Evolutionary conservation across 2,797 vertebrate species (phyloP).

Genomic region (Siniperca undulata): DNA sequence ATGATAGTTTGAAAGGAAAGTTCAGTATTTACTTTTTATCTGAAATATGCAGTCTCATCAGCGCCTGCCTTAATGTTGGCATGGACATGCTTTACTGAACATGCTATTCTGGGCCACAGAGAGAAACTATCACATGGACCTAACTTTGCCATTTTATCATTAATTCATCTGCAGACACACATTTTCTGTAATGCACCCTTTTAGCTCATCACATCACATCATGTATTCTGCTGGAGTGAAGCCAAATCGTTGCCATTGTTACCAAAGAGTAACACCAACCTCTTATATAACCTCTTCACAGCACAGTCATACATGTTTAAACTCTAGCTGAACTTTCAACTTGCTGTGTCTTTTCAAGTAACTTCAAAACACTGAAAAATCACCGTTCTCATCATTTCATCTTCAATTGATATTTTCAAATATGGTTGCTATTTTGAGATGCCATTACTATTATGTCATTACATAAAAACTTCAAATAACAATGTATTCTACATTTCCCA

Average conservation of each 20-base stretch:
- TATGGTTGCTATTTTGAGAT: neutral
- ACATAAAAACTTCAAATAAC: neutral
- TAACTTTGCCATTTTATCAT: constrained; percentile 41
- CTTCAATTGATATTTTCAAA: neutral
- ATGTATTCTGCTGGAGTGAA: constrained; percentile 37
- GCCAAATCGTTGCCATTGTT: constrained; percentile 40
- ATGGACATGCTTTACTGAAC: neutral
- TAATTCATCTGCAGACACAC: constrained; percentile 41
- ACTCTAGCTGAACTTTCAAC: constrained; percentile 25
- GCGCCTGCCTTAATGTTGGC: neutral
- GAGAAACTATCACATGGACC: constrained; percentile 24
- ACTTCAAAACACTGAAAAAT: constrained; percentile 1
- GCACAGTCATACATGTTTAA: constrained; percentile 31
- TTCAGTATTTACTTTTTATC: neutral
- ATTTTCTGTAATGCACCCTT: constrained; percentile 52
- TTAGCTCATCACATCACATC: constrained; percentile 43
- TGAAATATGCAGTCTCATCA: neutral
- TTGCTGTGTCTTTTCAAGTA: constrained; percentile 3
- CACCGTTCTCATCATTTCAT: neutral
- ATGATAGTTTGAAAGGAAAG: neutral
- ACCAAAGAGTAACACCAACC: constrained; percentile 21
- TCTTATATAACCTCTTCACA: constrained; percentile 30
- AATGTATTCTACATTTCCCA: neutral
- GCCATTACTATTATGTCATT: neutral
- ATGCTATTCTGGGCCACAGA: neutral